Evolutionary conservation across 2,888 invertebrate species (phyloP).

Genomic region (Apoderus coryli): DNA sequence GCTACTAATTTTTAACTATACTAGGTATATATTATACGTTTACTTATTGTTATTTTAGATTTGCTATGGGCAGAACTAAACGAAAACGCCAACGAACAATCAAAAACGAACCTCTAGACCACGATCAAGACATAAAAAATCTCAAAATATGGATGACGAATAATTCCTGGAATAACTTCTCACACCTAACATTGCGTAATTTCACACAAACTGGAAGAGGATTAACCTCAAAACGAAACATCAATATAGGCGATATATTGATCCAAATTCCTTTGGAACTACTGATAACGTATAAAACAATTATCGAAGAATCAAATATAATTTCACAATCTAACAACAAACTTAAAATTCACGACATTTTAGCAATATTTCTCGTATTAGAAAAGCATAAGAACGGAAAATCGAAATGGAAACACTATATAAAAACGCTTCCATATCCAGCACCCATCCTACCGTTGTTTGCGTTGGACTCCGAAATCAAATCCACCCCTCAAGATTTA

Average conservation of each 20-base stretch:
- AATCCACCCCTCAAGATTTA: conserved; percentile 42
- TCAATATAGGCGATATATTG: conserved; percentile 42
- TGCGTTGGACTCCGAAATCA: conserved; percentile 40
- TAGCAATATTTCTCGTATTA: conserved; percentile 58
- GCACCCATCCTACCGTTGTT: conserved; percentile 55
- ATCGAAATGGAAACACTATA: conserved; percentile 48
- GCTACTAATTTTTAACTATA: too few species aligned
- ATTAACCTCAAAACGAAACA: conserved; percentile 43
- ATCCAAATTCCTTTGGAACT: conserved; percentile 44
- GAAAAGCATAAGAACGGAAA: conserved; percentile 42
- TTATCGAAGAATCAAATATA: conserved; percentile 13
- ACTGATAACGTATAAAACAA: conserved; percentile 34
- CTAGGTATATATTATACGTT: too few species aligned
- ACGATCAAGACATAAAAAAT: conserved; percentile 31
- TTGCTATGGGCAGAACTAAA: conserved; percentile 38
- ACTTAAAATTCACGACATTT: conserved; percentile 52
- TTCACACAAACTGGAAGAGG: conserved; percentile 63
- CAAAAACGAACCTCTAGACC: conserved; percentile 25
- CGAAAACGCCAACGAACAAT: conserved; percentile 27
- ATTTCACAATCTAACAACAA: conserved; percentile 18
- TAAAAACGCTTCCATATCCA: conserved; percentile 49
- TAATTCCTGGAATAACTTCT: conserved; percentile 40
- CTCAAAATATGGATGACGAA: conserved; percentile 40
- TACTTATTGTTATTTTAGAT: not conserved
- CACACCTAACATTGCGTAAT: conserved; percentile 39